Evolutionary conservation across 2,888 invertebrate genomes (phyloP).

Genomic region (Parthenolecanium corni): DNA sequence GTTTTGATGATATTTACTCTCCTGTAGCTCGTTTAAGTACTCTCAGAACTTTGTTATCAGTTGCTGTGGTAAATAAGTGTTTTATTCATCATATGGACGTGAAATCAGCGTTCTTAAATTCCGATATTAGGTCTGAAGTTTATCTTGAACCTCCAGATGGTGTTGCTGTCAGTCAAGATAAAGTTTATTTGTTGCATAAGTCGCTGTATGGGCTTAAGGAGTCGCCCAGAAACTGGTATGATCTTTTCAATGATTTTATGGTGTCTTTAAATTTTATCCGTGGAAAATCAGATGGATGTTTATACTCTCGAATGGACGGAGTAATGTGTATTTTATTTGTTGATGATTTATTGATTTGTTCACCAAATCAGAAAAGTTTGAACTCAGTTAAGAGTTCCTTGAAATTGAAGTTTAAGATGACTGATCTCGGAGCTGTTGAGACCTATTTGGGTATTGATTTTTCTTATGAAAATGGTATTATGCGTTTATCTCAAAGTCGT

Average conservation of each 20-base stretch:
- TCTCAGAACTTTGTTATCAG: slow-evolving; percentile 20
- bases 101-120: slow-evolving; percentile 31
- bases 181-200: slow-evolving; percentile 32
- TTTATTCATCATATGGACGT: slow-evolving; percentile 32
- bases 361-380: neutral
- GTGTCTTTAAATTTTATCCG: slow-evolving; percentile 28
- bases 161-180: slow-evolving; percentile 27
- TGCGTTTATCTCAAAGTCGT: too few relatives aligned
- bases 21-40: neutral
- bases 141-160: slow-evolving; percentile 31
- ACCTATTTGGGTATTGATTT: neutral
- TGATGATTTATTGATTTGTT: slow-evolving; percentile 21
- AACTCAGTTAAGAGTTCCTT: neutral
- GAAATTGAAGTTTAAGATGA: neutral
- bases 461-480: too few relatives aligned
- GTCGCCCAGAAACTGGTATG: slow-evolving; percentile 33
- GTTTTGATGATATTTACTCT: neutral
- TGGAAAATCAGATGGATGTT: neutral
- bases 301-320: neutral
- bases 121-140: slow-evolving; percentile 15
- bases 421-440: too few relatives aligned
- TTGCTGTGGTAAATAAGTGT: slow-evolving; percentile 28
- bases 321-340: neutral
- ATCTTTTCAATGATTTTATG: slow-evolving; percentile 32
- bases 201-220: slow-evolving; percentile 33